Conservation (phyloP, 2,113 vertebrate species). For the Gavialis gangeticus region DNA sequence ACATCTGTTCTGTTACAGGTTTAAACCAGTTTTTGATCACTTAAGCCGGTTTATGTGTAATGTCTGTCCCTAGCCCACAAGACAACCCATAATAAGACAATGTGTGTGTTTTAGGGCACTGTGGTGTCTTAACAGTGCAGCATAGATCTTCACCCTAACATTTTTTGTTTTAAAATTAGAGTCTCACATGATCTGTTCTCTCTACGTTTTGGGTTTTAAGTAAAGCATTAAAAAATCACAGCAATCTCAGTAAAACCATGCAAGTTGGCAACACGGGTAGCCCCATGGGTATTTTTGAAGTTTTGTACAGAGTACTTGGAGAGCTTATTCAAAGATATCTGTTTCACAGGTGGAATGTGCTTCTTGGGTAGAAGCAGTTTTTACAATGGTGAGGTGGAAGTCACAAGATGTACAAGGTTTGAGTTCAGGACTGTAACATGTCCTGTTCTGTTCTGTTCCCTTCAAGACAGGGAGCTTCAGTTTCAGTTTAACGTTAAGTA, state of each 20-base stretch:
- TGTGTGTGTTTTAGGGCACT: too few relatives aligned
- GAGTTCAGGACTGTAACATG: neutral
- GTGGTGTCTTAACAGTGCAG: neutral
- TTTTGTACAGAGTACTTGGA: too few relatives aligned
- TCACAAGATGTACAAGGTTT: neutral
- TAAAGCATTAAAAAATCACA: neutral
- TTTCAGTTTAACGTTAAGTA: neutral
- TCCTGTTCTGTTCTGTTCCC: neutral
- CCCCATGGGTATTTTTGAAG: too few relatives aligned
- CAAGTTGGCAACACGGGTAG: neutral
- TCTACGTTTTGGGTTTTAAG: neutral
- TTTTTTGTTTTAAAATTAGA: neutral
- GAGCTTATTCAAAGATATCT: neutral
- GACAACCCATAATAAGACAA: neutral
- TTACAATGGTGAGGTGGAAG: too few relatives aligned
- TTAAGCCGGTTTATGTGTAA: too few relatives aligned
- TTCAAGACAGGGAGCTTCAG: neutral
- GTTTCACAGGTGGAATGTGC: neutral
- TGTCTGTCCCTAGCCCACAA: neutral
- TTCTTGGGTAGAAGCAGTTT: too few relatives aligned
- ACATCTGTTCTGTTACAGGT: too few relatives aligned
- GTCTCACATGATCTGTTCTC: neutral
- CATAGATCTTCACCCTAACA: neutral
- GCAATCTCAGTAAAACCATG: neutral
- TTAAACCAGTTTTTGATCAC: too few relatives aligned